Evolutionary conservation across 2,113 vertebrate genomes (phyloP).

Genomic region (Pelusios castaneus): DNA sequence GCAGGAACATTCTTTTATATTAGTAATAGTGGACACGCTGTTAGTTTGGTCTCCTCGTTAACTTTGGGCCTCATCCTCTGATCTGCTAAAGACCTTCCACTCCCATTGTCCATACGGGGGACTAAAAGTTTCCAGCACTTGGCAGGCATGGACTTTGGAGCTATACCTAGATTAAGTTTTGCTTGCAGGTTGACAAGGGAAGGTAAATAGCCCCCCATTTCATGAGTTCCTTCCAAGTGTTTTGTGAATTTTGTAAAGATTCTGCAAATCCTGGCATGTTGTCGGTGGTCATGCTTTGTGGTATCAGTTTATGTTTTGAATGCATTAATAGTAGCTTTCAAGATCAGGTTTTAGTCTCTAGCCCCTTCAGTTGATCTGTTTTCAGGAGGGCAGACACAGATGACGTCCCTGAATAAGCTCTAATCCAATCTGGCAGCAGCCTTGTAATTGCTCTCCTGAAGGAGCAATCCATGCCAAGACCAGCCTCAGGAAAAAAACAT

Average conservation of each 20-base stretch:
- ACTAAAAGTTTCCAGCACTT: background rate
- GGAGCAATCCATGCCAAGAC: background rate
- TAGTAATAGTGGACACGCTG: background rate
- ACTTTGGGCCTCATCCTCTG: background rate
- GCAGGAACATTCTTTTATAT: background rate
- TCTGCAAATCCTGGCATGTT: background rate
- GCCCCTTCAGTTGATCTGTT: background rate
- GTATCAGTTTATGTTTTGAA: background rate
- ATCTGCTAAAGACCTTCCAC: accelerated
- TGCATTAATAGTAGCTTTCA: background rate
- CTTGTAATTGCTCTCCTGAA: background rate
- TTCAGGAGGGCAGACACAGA: background rate
- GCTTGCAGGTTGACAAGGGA: accelerated
- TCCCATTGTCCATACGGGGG: background rate
- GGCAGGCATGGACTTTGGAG: background rate
- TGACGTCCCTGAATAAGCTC: background rate
- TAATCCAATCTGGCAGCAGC: background rate
- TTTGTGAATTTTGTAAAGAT: background rate
- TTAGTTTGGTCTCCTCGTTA: background rate
- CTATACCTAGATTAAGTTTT: background rate
- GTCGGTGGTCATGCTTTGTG: accelerated
- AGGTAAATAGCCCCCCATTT: background rate
- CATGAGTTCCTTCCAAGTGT: background rate
- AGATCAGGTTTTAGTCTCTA: background rate
- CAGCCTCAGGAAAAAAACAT: accelerated